Evolutionary conservation across 2,888 invertebrate genomes (phyloP).

Genomic region (Serripes groenlandicus): DNA sequence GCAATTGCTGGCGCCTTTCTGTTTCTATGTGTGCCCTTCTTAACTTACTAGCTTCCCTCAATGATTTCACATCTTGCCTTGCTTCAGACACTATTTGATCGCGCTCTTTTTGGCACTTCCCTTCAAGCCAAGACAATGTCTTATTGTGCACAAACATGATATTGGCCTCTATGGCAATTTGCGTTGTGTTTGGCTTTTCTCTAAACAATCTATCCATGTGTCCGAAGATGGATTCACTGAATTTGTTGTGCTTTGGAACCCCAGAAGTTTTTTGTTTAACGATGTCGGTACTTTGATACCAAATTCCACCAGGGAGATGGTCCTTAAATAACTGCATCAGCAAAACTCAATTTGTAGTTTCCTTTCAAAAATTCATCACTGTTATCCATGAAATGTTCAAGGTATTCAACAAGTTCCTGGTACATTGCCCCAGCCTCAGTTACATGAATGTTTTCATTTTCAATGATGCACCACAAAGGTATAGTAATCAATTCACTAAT

Average conservation of each 20-base stretch:
- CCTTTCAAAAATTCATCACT: constrained; percentile 24
- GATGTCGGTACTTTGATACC: constrained; percentile 1
- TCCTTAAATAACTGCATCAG: constrained; percentile 33
- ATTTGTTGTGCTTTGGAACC: constrained; percentile 36
- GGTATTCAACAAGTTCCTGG: constrained; percentile 35
- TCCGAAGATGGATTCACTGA: constrained; percentile 38
- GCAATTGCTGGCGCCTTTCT: constrained; percentile 31
- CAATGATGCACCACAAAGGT: constrained; percentile 47
- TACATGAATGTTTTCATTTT: constrained; percentile 20
- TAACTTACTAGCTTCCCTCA: constrained; percentile 29
- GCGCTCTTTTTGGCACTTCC: neutral
- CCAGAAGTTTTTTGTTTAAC: constrained; percentile 7
- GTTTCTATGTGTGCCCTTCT: constrained; percentile 48
- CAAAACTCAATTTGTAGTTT: constrained; percentile 6
- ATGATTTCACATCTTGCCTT: constrained; percentile 38
- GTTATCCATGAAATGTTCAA: constrained; percentile 24
- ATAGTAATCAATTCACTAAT: constrained; percentile 41
- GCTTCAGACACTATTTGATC: constrained; percentile 15
- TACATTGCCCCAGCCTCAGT: constrained; percentile 27
- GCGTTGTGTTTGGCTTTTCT: constrained; percentile 44
- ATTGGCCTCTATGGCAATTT: constrained; percentile 36
- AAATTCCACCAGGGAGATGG: constrained; percentile 27
- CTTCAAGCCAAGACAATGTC: constrained; percentile 35
- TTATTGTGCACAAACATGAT: constrained; percentile 56
- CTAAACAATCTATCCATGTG: constrained; percentile 39